phyloP scores from a whole-genome alignment of 2,113 vertebrate species.

The Hippocampus zosterae region DNA sequence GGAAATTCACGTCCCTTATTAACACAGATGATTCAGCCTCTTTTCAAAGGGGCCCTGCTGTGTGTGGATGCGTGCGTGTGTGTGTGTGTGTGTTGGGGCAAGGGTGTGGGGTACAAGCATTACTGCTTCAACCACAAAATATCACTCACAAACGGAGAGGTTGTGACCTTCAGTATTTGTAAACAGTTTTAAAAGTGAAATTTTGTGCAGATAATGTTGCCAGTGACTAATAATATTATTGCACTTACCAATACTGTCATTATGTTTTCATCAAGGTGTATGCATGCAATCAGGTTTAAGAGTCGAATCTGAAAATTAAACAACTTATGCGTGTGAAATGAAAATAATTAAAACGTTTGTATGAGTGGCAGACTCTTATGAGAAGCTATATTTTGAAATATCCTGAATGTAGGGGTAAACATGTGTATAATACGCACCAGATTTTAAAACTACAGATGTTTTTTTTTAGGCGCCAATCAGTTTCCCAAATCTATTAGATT shows the following conservation, averaged over 20 bases:
- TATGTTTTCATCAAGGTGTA: constrained; percentile 28
- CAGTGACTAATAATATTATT: constrained; percentile 23
- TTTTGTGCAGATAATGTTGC: constrained; percentile 21
- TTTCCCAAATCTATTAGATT: no score
- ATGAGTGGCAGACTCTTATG: no score
- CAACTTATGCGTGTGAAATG: no score
- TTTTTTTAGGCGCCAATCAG: no score
- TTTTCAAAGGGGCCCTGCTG: constrained; percentile 29
- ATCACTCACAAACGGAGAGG: constrained; percentile 26
- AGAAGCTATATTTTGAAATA: no score
- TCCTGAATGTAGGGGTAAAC: no score
- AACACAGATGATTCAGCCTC: constrained; percentile 60
- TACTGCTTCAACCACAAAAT: constrained; percentile 17
- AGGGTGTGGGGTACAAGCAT: not conserved
- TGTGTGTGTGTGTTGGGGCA: no score
- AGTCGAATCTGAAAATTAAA: constrained; percentile 2
- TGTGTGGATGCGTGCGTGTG: not conserved
- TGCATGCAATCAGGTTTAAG: constrained; percentile 6
- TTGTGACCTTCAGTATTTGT: constrained; percentile 34
- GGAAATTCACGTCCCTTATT: constrained; percentile 56
- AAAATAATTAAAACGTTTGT: no score
- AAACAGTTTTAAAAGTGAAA: constrained; percentile 13
- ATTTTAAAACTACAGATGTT: no score
- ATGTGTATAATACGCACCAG: no score
- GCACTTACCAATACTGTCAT: not conserved